Conservation (phyloP, 2,797 vertebrate species). For the Perodicticus potto region DNA sequence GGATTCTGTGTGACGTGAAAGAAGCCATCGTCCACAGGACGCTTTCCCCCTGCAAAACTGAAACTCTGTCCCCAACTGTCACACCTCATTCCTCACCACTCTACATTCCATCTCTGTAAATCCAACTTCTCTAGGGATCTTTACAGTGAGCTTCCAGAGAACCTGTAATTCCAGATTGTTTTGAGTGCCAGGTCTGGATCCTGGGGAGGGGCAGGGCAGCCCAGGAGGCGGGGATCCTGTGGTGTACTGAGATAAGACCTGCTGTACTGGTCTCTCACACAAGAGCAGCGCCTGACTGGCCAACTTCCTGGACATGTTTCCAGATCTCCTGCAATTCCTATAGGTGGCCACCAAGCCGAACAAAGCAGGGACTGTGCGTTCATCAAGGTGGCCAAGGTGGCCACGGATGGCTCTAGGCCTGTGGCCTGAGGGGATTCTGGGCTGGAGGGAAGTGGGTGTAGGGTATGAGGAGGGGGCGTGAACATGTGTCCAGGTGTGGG, state of each 20-base stretch:
- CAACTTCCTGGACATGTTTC: not conserved
- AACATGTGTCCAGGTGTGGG: not conserved
- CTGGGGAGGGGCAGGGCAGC: not conserved
- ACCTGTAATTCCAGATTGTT: not conserved
- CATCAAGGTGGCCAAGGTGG: not conserved
- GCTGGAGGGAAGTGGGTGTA: too few relatives aligned
- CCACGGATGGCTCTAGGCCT: too few relatives aligned
- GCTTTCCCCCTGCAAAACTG: not conserved
- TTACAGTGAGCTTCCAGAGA: not conserved
- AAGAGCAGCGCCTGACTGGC: not conserved
- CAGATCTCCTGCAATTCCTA: not conserved
- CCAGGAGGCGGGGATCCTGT: not conserved
- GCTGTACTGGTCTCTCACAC: not conserved
- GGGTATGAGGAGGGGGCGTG: rapidly evolving
- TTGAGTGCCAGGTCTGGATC: not conserved
- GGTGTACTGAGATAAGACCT: not conserved
- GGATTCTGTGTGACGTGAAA: not conserved
- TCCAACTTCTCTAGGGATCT: not conserved
- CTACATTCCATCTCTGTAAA: not conserved
- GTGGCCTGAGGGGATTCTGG: not conserved
- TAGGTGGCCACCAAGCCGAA: too few relatives aligned
- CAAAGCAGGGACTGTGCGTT: rapidly evolving
- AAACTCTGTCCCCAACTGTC: not conserved
- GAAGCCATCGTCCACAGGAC: not conserved
- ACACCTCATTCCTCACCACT: not conserved